A percentile compares a stretch with the other conserved stretches of the same genome.
These are phyloP conservation scores for Julus scandinavius DNA, from an alignment of 2,888 invertebrate species.

Conservation along the genomic window DNA sequence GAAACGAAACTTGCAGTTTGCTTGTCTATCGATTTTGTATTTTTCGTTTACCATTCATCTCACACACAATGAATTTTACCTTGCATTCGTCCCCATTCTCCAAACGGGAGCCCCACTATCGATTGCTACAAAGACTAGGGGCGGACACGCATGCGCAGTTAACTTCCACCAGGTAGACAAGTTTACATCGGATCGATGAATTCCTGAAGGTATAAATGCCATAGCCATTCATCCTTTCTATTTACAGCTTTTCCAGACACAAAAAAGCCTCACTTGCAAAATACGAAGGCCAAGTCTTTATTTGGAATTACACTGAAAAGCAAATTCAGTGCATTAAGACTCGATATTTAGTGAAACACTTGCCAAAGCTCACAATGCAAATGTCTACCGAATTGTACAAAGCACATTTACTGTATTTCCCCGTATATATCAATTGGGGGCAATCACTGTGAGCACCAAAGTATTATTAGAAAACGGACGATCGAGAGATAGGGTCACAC, in stretches of 20 bases:
- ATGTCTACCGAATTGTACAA: no score
- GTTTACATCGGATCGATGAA: constrained; percentile 45
- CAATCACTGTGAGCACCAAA: background rate
- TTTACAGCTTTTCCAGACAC: background rate
- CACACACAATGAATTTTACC: constrained; percentile 44
- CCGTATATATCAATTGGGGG: background rate
- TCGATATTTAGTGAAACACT: background rate
- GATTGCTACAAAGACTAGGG: constrained; percentile 44
- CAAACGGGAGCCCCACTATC: constrained; percentile 42
- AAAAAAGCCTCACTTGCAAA: background rate
- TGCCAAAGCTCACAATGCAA: background rate
- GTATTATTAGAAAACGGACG: background rate
- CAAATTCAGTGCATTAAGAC: background rate
- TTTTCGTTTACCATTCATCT: constrained; percentile 46
- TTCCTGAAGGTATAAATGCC: constrained; percentile 46
- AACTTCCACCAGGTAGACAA: constrained; percentile 14
- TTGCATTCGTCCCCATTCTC: constrained; percentile 16
- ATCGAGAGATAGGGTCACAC: no score
- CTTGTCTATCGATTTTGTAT: constrained; percentile 36
- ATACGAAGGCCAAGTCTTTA: background rate
- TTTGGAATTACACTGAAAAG: background rate
- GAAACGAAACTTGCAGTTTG: constrained; percentile 23
- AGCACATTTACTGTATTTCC: background rate
- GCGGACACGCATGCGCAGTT: background rate
- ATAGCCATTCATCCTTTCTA: constrained; percentile 7